Conservation (phyloP, 2,888 invertebrate genomes). For the Archips crataeganus region DNA sequence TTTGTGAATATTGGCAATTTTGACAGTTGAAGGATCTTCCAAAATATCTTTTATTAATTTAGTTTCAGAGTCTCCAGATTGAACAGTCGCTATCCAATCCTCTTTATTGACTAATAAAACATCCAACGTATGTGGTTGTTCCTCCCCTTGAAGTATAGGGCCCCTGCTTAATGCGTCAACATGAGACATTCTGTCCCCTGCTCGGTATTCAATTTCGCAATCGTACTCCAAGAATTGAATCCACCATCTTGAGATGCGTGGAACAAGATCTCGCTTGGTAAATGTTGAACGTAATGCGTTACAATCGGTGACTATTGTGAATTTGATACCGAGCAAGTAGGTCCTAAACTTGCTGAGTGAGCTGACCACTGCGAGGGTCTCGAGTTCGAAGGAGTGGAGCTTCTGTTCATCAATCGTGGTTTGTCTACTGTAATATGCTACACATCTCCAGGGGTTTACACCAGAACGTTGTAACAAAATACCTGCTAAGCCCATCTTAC, state of each 20-base stretch:
- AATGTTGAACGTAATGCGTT: slow-evolving; percentile 55
- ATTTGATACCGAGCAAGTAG: slow-evolving; percentile 52
- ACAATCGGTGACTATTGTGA: slow-evolving; percentile 56
- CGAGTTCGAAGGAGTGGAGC: slow-evolving; percentile 59
- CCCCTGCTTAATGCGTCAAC: slow-evolving; percentile 51
- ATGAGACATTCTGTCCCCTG: slow-evolving; percentile 52
- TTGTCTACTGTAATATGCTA: slow-evolving; percentile 54
- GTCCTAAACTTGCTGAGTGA: slow-evolving; percentile 54
- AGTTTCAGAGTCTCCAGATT: slow-evolving; percentile 42
- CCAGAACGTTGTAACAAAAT: slow-evolving; percentile 50
- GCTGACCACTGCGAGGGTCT: slow-evolving; percentile 58
- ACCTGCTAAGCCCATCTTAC: slow-evolving; percentile 51
- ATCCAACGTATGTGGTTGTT: slow-evolving; percentile 21
- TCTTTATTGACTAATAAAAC: slow-evolving; percentile 27
- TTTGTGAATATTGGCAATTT: slow-evolving; percentile 31
- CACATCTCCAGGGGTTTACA: slow-evolving; percentile 37
- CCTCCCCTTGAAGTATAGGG: slow-evolving; percentile 41
- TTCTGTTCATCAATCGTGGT: slow-evolving; percentile 53
- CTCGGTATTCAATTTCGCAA: slow-evolving; percentile 51
- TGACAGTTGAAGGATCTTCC: slow-evolving; percentile 29
- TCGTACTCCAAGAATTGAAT: slow-evolving; percentile 52
- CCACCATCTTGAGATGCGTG: slow-evolving; percentile 58
- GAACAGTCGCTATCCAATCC: slow-evolving; percentile 44
- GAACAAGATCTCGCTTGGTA: slow-evolving; percentile 50
- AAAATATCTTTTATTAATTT: slow-evolving; percentile 38